A percentile compares a stretch with the other conserved stretches of the same genome.
Evolutionary conservation across 2,888 invertebrate genomes (phyloP).

Genomic region (Galerucella pusilla): DNA sequence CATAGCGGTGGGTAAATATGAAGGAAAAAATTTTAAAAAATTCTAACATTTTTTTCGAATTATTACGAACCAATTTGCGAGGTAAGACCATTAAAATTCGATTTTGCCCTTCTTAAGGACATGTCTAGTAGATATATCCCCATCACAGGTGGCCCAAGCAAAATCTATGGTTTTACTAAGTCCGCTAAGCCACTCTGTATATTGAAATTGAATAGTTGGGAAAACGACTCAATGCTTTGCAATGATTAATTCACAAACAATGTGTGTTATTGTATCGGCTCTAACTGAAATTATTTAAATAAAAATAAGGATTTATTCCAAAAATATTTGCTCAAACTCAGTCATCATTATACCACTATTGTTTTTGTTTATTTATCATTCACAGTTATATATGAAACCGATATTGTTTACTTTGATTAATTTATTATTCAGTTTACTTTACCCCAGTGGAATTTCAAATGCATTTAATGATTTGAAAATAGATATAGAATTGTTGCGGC

Average conservation of each 20-base stretch:
- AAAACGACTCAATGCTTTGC: not conserved
- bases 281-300: not conserved
- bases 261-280: not conserved
- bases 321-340: not conserved
- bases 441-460: too few relatives aligned
- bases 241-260: not conserved
- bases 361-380: not conserved
- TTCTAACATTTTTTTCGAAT: too few relatives aligned
- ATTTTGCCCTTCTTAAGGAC: too few relatives aligned
- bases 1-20: too few relatives aligned
- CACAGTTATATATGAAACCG: not conserved
- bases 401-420: not conserved
- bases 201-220: not conserved
- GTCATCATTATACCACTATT: not conserved
- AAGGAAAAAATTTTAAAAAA: too few relatives aligned
- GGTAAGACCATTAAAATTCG: too few relatives aligned
- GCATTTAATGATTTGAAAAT: too few relatives aligned
- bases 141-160: too few relatives aligned
- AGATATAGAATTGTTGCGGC: too few relatives aligned
- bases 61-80: too few relatives aligned
- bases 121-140: too few relatives aligned
- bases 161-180: not conserved
- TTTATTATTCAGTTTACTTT: not conserved
- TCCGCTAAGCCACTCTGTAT: not conserved
- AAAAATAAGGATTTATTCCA: not conserved